Base-by-base conservation (phyloP, 2,113 vertebrate species). In the Pseudorhombus dupliciocellatus region DNA sequence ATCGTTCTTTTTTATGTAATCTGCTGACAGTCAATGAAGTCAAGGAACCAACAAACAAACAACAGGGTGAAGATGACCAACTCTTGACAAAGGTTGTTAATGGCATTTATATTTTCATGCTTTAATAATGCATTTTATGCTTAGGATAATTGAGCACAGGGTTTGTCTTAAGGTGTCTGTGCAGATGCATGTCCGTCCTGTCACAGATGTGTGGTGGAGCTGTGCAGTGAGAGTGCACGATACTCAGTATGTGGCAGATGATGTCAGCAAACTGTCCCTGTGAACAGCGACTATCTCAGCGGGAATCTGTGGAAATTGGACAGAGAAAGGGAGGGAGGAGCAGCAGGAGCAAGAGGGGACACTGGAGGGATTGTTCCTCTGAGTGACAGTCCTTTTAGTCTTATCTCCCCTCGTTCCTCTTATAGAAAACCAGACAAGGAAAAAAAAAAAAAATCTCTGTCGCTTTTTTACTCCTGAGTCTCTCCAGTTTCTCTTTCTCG, bases 231-330 rank as follows among this genome's bases (percentile, higher is more conserved):
- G 67, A 54, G 66, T 75, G 66, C 56, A 63, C 62, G 59, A 73
- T 54, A n/a, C 70, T 84, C 64, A 7, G 75, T 73, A 68, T 87
- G 88, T 82, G 70, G 76, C 24, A 2, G 66, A 85, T 87, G 90
- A 90, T 89, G 90, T 90, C 90, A 90, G 81, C 88, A 89, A 66
- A 87, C 79, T 60, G 87, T 87, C 84, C 77, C 89, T 75, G 82
- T 73, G 81, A 90, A 87, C 84, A 59, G 66, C 62, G 24, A 58
- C 82, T 92, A 92, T 91, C 89, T 83, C 65, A 63, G 83, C 87
- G 86, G 91, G 92, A 93, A 95, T 95, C 94, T 53, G 83, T 6
- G 28, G 94, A 95, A 94, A 95, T 90, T 92, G 89, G 91, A 93
- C 56, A 88, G 40, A 53, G 62, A 34, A 30, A 86, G 87, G 69